A percentile compares a stretch with the other conserved stretches of the same genome.
Conservation (phyloP, 2,797 vertebrate species). For the Brachyrhaphis roseni region DNA sequence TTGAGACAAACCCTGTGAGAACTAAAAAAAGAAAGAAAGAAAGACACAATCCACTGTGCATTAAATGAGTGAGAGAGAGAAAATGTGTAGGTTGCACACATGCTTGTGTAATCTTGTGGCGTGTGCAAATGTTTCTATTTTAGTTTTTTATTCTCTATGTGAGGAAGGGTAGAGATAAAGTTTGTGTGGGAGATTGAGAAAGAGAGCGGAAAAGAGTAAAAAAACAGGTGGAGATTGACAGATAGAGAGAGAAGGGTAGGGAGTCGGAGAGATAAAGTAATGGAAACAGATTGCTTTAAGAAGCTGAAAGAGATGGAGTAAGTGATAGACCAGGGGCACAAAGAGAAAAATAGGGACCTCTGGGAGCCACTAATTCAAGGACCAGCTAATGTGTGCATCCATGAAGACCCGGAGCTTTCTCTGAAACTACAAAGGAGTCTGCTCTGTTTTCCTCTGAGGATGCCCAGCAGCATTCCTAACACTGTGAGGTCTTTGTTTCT, state of each 20-base stretch:
- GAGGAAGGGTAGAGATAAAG: conserved; percentile 46
- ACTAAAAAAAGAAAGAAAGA: not conserved
- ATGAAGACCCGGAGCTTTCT: conserved; percentile 71
- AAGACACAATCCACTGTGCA: conserved; percentile 9
- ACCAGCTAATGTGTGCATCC: conserved; percentile 68
- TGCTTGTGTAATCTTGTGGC: conserved; percentile 47
- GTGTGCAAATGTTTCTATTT: conserved; percentile 51
- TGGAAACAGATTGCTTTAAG: conserved; percentile 47
- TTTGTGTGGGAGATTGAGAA: conserved; percentile 57
- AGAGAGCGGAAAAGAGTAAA: conserved; percentile 54
- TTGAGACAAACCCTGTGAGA: conserved; percentile 43
- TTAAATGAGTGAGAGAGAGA: conserved; percentile 16
- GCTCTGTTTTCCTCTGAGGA: conserved; percentile 71
- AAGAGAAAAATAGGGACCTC: conserved; percentile 41
- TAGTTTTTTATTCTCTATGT: conserved; percentile 38
- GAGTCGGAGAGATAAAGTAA: conserved; percentile 49
- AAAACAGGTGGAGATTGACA: conserved; percentile 47
- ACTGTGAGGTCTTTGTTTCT: conserved; percentile 74
- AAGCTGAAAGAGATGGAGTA: conserved; percentile 44
- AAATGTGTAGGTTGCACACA: not conserved
- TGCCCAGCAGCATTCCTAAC: conserved; percentile 69
- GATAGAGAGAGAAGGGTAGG: conserved; percentile 53
- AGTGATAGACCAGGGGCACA: conserved; percentile 42
- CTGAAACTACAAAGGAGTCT: conserved; percentile 71
- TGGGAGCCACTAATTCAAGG: conserved; percentile 70